Evolutionary conservation across 2,113 vertebrate species (phyloP).

Genomic region (Marmota monax): DNA sequence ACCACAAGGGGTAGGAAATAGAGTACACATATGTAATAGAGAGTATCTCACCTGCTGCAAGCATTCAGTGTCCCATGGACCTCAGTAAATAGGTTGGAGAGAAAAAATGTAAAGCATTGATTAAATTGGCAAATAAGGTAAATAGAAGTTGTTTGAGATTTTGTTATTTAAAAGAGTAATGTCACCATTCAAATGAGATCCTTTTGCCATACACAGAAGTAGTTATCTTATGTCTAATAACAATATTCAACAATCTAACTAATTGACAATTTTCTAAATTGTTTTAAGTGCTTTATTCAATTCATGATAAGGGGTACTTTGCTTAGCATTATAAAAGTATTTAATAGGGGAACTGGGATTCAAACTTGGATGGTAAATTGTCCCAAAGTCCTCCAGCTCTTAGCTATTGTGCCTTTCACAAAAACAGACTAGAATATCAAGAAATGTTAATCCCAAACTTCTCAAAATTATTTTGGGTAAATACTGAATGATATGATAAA

Average conservation of each 20-base stretch:
- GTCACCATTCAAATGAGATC: conserved; percentile 24
- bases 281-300: neutral
- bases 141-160: neutral
- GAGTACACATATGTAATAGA: neutral
- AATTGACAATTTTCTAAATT: conserved; percentile 9
- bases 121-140: conserved; percentile 13
- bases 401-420: neutral
- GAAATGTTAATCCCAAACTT: neutral
- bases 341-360: neutral
- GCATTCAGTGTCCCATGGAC: neutral
- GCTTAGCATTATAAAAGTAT: neutral
- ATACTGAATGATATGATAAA: conserved; percentile 34
- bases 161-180: conserved; percentile 3
- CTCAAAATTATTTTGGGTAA: neutral
- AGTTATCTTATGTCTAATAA: neutral
- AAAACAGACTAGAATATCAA: neutral
- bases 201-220: neutral
- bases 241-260: neutral
- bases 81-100: neutral
- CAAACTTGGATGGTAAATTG: neutral
- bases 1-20: neutral
- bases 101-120: neutral
- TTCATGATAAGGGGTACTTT: neutral
- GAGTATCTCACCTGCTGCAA: neutral
- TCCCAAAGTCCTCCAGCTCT: neutral